Percentiles rank a stretch among this genome's conserved stretches.
These are phyloP conservation scores for Neoascia interrupta DNA, from an alignment of 2,888 invertebrate genomes.

Conservation along the genomic window DNA sequence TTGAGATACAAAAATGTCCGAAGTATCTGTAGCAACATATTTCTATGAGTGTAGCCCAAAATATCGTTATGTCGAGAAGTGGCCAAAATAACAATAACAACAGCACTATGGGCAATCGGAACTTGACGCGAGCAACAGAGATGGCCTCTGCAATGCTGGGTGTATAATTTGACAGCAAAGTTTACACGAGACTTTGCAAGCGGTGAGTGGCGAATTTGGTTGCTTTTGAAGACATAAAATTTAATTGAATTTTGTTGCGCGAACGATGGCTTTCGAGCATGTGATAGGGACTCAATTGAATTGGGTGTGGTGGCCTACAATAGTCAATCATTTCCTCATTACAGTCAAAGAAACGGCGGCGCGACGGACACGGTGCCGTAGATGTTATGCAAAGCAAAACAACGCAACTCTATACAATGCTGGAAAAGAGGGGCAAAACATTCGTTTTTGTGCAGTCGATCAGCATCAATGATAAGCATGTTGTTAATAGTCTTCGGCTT, in stretches of 20 bases:
- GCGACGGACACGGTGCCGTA: neutral
- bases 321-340: constrained; percentile 66
- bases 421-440: too few relatives aligned
- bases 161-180: constrained; percentile 43
- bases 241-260: constrained; percentile 31
- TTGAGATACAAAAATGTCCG: constrained; percentile 49
- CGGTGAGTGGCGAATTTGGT: constrained; percentile 50
- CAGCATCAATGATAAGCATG: too few relatives aligned
- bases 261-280: constrained; percentile 22
- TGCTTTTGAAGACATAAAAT: constrained; percentile 37
- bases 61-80: constrained; percentile 19
- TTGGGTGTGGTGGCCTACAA: constrained; percentile 65
- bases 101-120: constrained; percentile 15
- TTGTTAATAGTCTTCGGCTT: too few relatives aligned
- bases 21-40: constrained; percentile 38
- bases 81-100: constrained; percentile 42
- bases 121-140: constrained; percentile 13
- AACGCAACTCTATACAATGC: too few relatives aligned
- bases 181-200: constrained; percentile 35
- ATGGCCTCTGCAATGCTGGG: neutral
- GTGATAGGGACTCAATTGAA: constrained; percentile 34
- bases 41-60: constrained; percentile 19
- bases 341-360: constrained; percentile 9
- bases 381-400: constrained; percentile 36
- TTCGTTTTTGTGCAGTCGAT: too few relatives aligned